Conservation (phyloP, 1,140 invertebrate species). For the Drosophila varians region DNA sequence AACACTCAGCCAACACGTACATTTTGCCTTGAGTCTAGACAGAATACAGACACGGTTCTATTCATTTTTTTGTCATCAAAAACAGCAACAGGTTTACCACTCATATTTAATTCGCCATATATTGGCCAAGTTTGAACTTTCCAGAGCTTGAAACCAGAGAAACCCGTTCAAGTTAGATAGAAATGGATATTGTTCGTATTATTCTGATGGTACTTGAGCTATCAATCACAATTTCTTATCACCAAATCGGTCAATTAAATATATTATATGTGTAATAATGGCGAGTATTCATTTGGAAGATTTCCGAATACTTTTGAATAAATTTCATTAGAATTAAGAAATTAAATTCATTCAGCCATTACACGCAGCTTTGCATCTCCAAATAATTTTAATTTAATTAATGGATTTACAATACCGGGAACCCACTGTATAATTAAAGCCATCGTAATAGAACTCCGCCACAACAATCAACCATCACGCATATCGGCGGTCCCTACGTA, state of each 20-base stretch:
- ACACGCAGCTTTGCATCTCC: too few species aligned
- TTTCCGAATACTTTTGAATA: too few species aligned
- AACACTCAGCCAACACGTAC: too few species aligned
- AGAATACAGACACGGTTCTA: background rate
- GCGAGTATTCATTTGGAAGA: too few species aligned
- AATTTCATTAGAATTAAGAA: background rate
- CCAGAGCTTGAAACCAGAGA: background rate
- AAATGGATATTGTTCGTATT: background rate
- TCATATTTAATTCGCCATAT: background rate
- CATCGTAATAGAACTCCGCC: constrained; percentile 1
- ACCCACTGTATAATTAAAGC: background rate
- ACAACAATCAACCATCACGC: constrained; percentile 22
- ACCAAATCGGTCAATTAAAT: background rate
- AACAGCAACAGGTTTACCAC: background rate
- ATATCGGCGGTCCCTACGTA: constrained; percentile 18
- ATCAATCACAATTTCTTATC: background rate
- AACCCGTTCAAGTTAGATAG: background rate
- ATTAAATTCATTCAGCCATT: too few species aligned
- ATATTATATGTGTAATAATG: too few species aligned
- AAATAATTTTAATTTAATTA: background rate
- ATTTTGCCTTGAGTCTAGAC: background rate
- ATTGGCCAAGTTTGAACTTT: background rate
- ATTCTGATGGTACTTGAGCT: background rate
- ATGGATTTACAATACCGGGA: background rate
- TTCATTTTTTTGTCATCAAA: background rate